Conservation (phyloP, 2,113 vertebrate species). For the Pteruthius melanotis region DNA sequence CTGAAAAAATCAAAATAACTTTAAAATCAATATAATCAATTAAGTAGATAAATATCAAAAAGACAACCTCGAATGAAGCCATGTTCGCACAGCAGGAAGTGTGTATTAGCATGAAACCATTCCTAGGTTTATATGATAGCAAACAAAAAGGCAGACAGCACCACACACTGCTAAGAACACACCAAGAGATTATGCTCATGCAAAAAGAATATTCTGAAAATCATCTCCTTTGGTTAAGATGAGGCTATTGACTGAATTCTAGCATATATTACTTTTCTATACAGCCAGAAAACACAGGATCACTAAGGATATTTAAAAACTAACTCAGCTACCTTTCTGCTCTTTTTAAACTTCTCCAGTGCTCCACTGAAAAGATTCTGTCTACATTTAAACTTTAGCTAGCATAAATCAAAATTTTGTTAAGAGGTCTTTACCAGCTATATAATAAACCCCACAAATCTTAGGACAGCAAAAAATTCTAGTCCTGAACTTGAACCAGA, state of each 20-base stretch:
- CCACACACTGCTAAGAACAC: neutral
- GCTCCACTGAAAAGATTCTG: neutral
- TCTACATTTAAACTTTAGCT: neutral
- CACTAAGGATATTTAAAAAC: neutral
- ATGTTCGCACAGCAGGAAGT: rapidly evolving
- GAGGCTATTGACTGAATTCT: neutral
- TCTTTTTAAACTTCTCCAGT: neutral
- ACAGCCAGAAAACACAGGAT: neutral
- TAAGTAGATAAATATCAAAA: neutral
- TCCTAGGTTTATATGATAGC: rapidly evolving
- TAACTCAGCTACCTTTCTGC: neutral
- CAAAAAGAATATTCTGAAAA: neutral
- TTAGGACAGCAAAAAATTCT: neutral
- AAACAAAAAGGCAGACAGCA: neutral
- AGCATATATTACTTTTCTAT: neutral
- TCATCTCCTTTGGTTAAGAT: neutral
- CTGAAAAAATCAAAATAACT: neutral
- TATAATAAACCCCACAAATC: neutral
- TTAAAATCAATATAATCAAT: neutral
- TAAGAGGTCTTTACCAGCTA: neutral
- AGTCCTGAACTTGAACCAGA: neutral
- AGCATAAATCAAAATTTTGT: neutral
- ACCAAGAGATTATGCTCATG: neutral
- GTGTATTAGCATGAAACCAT: neutral
- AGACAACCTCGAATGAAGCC: neutral